Conservation (phyloP, 2,797 vertebrate species). For the Spea hammondii region DNA sequence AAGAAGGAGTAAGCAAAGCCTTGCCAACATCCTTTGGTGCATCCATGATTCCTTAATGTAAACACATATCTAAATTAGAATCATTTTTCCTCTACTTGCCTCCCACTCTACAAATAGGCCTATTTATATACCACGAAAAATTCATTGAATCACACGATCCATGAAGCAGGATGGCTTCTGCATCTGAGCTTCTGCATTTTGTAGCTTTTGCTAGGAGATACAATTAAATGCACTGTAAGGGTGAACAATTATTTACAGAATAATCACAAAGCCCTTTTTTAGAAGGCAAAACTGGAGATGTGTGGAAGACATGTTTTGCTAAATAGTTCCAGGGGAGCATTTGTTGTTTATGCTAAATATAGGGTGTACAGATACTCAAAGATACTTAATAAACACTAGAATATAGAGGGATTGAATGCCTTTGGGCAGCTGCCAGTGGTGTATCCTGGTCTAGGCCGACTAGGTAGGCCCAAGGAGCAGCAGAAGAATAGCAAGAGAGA, state of each 20-base stretch:
- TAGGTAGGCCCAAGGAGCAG: no score
- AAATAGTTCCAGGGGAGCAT: no score
- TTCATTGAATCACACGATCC: constrained; percentile 40
- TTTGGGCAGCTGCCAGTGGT: no score
- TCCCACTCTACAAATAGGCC: constrained; percentile 4
- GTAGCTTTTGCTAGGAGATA: constrained; percentile 7
- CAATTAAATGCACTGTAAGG: not conserved
- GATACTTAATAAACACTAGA: no score
- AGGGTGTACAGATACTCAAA: no score
- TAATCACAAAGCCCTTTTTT: no score
- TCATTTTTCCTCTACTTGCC: not conserved
- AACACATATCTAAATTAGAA: constrained; percentile 17
- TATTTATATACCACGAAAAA: constrained; percentile 35
- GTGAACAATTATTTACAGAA: not conserved
- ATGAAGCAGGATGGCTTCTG: constrained; percentile 3
- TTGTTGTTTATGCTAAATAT: no score
- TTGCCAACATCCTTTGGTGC: not conserved
- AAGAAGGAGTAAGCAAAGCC: not conserved
- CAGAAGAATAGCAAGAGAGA: no score
- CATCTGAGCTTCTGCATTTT: not conserved
- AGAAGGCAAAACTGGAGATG: no score
- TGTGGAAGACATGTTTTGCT: no score
- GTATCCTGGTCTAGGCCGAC: no score
- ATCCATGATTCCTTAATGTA: constrained; percentile 25
- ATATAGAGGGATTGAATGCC: no score